Evolutionary conservation across 2,888 invertebrate genomes (phyloP), one percentile per base, ranked within the genome.

Genomic region (Heliconius cydno): DNA sequence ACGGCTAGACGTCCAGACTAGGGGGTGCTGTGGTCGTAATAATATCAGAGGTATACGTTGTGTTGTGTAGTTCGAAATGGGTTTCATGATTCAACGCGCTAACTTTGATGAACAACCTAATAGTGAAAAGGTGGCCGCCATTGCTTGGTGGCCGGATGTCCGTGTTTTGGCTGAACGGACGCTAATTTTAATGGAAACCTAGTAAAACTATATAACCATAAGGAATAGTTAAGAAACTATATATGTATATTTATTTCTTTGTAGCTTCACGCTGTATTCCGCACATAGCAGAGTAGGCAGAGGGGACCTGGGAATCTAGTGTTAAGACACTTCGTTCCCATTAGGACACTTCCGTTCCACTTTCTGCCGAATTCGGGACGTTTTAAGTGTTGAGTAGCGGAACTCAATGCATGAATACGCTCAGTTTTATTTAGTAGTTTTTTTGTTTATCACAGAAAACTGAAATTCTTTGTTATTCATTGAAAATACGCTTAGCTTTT

Each of bases 1-100:
- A 86, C 85, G 84, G 86, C 86, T 84, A 86, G 86, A 86, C 85
- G 85, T 84, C 85, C 84, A 86, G 86, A 85, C 86, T 84, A 83
- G 84, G 84, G 84, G 86, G 83, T 80, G 82, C 83, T 82, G 84
- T 80, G 82, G 83, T 82, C 82, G 78, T 78, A 80, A 80, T 78
- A 80, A 80, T 78, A 78, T 81, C 79, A 82, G 67, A 80, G 80
- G 80, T 82, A 80, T 80, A 80, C 77, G 46, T 77, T 76, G n/a
- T 80, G 57, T 46, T 60, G 68, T 77, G 77, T 72, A 74, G 76
- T 81, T 77, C 76, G 78, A 73, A 81, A 79, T 81, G 79, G 82
- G 71, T 81, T 81, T 82, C 81, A 82, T 82, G 79, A 81, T 82
- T 79, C 79, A 82, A 82, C 79, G 80, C 79, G 77, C 81, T 79